Evolutionary conservation across 2,797 vertebrate species (phyloP).

Genomic region (Sebastes cheni): DNA sequence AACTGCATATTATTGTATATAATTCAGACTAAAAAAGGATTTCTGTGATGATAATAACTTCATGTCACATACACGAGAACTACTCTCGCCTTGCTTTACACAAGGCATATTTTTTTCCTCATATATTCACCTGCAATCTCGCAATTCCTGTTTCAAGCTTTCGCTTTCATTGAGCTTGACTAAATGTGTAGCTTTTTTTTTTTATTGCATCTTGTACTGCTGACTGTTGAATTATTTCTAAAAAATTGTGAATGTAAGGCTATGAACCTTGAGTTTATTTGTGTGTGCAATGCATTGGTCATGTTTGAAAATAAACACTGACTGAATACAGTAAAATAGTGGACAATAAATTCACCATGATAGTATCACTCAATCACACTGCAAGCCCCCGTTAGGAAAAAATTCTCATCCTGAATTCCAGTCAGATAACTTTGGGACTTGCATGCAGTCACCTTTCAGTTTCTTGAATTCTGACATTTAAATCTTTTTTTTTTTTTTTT

Average conservation of each 20-base stretch:
- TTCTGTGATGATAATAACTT: neutral
- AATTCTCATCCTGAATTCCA: too few species aligned
- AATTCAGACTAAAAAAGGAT: neutral
- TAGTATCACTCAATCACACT: neutral
- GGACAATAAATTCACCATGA: neutral
- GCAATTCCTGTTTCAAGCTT: neutral
- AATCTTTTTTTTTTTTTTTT: neutral
- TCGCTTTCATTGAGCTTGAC: neutral
- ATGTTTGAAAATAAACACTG: conserved; percentile 46
- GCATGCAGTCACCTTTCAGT: neutral
- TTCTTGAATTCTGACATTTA: neutral
- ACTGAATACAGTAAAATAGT: neutral
- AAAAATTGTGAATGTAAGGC: conserved; percentile 39
- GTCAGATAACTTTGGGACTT: neutral
- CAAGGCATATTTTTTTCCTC: neutral
- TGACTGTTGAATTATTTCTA: neutral
- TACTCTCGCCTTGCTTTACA: neutral
- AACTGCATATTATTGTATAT: neutral
- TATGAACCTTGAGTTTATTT: conserved; percentile 14
- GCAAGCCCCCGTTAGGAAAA: neutral
- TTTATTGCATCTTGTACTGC: neutral
- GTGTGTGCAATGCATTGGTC: neutral
- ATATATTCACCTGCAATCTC: neutral
- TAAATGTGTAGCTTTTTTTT: neutral
- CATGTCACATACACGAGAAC: neutral